Conservation (phyloP, 2,113 vertebrate species). For the Cichladusa arquata region DNA sequence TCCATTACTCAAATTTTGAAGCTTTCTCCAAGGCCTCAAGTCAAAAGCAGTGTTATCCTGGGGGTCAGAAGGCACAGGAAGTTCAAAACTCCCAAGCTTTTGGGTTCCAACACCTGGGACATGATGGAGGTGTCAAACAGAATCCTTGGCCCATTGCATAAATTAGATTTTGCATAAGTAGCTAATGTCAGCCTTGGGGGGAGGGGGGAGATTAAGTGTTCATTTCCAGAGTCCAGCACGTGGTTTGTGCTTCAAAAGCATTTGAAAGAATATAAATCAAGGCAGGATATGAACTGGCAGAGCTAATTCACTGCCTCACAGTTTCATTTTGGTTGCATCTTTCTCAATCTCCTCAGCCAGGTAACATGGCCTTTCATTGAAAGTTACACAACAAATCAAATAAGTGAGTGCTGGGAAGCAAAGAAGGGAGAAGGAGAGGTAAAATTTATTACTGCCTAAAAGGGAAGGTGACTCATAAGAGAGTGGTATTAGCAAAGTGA, state of each 20-base stretch:
- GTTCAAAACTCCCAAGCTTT: no score
- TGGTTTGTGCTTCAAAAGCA: constrained; percentile 47
- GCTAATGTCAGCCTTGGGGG: background rate
- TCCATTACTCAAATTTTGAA: no score
- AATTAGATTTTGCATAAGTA: constrained; percentile 51
- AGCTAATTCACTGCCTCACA: constrained; percentile 39
- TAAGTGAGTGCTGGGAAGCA: constrained; percentile 3
- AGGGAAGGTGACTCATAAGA: constrained; percentile 69
- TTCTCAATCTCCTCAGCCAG: constrained; percentile 54
- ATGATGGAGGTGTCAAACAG: background rate
- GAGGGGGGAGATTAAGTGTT: constrained; percentile 34
- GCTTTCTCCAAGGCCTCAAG: no score
- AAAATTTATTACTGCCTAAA: constrained; percentile 70
- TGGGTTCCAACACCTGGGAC: background rate
- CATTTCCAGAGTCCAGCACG: constrained; percentile 13
- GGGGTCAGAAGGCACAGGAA: no score
- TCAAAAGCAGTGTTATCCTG: no score
- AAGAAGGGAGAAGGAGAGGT: background rate
- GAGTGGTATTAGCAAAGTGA: constrained; percentile 61
- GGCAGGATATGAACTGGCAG: constrained; percentile 14
- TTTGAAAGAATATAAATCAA: constrained; percentile 66
- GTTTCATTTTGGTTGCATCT: constrained; percentile 43
- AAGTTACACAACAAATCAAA: constrained; percentile 65
- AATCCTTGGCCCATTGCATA: constrained; percentile 28
- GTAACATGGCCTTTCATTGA: constrained; percentile 61